Percentiles rank a stretch among this genome's conserved stretches.
Conservation (phyloP, 2,888 invertebrate species). For the Eupeodes luniger region DNA sequence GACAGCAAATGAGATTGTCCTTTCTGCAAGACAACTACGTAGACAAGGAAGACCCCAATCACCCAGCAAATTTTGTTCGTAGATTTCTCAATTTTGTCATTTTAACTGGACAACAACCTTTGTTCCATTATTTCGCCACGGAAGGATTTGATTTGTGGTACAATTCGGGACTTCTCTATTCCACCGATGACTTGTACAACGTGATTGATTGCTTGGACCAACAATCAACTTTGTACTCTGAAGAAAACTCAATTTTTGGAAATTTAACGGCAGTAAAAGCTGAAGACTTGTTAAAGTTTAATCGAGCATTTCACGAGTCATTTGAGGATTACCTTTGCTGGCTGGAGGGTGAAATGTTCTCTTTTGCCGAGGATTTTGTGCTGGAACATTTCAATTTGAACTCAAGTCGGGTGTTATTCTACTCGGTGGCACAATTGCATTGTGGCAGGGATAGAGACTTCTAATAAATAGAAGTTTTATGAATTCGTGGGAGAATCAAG, state of each 20-base stretch:
- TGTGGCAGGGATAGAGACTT: constrained; percentile 81
- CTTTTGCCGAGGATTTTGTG: constrained; percentile 81
- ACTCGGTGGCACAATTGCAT: constrained; percentile 81
- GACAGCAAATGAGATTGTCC: constrained; percentile 75
- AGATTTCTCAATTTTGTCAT: constrained; percentile 81
- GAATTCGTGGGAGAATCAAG: constrained; percentile 81
- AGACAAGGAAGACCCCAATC: constrained; percentile 80
- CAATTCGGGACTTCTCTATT: constrained; percentile 78
- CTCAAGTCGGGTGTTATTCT: constrained; percentile 80
- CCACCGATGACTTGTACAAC: constrained; percentile 81
- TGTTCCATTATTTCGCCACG: constrained; percentile 81
- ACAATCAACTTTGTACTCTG: constrained; percentile 77
- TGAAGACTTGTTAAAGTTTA: constrained; percentile 78
- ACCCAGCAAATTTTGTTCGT: constrained; percentile 80
- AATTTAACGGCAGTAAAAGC: constrained; percentile 78
- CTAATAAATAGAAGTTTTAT: constrained; percentile 82
- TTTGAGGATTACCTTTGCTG: constrained; percentile 81
- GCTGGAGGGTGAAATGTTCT: constrained; percentile 81
- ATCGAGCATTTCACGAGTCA: constrained; percentile 80
- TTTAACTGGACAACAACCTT: constrained; percentile 79
- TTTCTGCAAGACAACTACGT: constrained; percentile 77
- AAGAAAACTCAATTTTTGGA: constrained; percentile 77
- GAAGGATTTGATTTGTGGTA: constrained; percentile 80
- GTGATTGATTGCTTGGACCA: constrained; percentile 81
- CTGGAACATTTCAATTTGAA: constrained; percentile 80